Conservation (phyloP, 2,888 invertebrate species). For the Brachycybe producta region DNA sequence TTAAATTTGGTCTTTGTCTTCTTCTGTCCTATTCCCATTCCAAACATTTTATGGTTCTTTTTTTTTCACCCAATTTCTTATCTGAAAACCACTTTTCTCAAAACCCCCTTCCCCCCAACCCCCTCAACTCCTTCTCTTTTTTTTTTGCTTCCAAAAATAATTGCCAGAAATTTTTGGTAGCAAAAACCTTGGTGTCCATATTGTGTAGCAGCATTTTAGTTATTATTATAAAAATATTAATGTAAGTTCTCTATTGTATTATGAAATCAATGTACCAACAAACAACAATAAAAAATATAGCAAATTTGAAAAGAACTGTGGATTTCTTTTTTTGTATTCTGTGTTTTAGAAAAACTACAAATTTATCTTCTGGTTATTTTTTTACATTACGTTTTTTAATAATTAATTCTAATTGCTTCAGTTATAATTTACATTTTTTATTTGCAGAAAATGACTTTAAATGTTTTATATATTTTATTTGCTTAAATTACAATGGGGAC, state of each 20-base stretch:
- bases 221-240: slow-evolving; percentile 21
- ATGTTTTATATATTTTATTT: too few relatives aligned
- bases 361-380: too few relatives aligned
- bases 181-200: slow-evolving; percentile 22
- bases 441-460: too few relatives aligned
- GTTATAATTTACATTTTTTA: too few relatives aligned
- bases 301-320: slow-evolving; percentile 5
- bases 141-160: slow-evolving; percentile 14
- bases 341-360: too few relatives aligned
- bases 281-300: slow-evolving; percentile 18
- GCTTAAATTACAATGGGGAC: too few relatives aligned
- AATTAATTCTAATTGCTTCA: too few relatives aligned
- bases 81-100: background rate
- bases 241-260: slow-evolving; percentile 22
- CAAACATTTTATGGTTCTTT: too few relatives aligned
- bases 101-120: background rate
- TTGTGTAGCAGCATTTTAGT: slow-evolving; percentile 22
- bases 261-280: slow-evolving; percentile 20
- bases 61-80: too few relatives aligned
- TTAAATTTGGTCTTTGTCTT: too few relatives aligned
- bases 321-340: background rate
- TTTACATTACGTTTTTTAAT: too few relatives aligned
- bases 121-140: slow-evolving; percentile 3
- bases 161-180: slow-evolving; percentile 19
- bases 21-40: too few relatives aligned